Conservation (phyloP, 2,797 vertebrate species). For the Anabas testudineus region DNA sequence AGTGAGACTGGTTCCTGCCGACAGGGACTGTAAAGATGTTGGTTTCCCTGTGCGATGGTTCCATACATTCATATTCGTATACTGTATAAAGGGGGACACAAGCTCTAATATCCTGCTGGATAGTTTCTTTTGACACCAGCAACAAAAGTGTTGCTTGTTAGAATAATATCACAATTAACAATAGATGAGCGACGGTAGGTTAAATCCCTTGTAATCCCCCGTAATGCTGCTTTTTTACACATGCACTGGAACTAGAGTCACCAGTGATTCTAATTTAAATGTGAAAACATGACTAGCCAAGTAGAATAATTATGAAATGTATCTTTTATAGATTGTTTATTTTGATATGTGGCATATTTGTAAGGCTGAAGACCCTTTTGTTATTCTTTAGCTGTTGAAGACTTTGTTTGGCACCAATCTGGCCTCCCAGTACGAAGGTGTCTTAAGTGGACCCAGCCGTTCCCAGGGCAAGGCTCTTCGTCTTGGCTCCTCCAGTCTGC, state of each 20-base stretch:
- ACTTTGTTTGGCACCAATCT: conserved; percentile 97
- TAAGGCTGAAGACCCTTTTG: neutral
- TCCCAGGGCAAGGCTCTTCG: conserved; percentile 94
- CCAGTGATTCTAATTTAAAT: no score
- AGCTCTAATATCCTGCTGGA: neutral
- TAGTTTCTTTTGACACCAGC: no score
- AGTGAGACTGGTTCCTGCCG: conserved; percentile 81
- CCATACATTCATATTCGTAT: conserved; percentile 68
- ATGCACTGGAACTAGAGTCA: no score
- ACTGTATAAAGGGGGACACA: neutral
- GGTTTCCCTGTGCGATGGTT: conserved; percentile 83
- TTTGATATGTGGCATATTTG: neutral
- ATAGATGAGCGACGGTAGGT: neutral
- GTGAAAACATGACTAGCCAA: no score
- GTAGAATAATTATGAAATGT: no score
- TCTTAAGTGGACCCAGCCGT: conserved; percentile 90
- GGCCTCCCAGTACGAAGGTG: conserved; percentile 94
- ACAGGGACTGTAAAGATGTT: conserved; percentile 79
- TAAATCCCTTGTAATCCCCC: no score
- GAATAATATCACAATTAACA: neutral
- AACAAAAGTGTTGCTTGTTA: no score
- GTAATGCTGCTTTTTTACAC: no score
- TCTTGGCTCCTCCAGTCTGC: conserved; percentile 92
- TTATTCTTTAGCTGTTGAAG: conserved; percentile 88
- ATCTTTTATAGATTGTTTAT: no score